Base-by-base conservation (phyloP, 2,888 invertebrate genomes). In the Tanypteryx hageni region DNA sequence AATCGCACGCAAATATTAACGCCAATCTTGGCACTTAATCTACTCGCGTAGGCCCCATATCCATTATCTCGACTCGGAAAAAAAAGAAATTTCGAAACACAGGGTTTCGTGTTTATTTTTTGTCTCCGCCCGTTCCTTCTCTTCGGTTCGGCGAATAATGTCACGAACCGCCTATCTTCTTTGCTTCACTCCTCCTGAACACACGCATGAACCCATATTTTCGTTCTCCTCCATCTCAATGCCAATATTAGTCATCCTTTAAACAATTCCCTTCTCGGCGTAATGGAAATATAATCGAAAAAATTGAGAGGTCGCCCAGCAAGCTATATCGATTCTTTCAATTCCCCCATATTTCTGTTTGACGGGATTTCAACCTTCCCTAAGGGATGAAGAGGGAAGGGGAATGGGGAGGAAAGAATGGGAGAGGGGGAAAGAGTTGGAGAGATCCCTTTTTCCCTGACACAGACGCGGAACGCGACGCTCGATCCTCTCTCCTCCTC, bases 231-330 rank as follows among this genome's bases (percentile, higher is more conserved):
- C 31, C 0, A 27, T 44, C 61, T 10, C 61, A 61, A 61, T 61
- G 16, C 64, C 89, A n/a, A 44, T 13, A 64, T 44, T 64, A 56
- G 31, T 89, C 89, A 89, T 89, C 13, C 89, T 89, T n/a, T 14
- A 18, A 61, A 18, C n/a, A 44, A 44, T 64, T 89, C 44, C 18
- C 44, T 84, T n/a, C 84, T 18, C 86, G 44, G 59, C 31, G 61
- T 89, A 89, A 89, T 89, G 89, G 64, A 89, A 89, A 89, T 89
- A 89, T 68, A 89, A 89, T 89, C 64, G 89, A 68, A 89, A 89
- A 64, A 89, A 89, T 89, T 89, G 64, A 89, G 89, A 89, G 89
- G 89, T 18, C 31, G 31, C 89, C 27, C 59, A 8, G 13, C 9
- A 18, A 56, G 57, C n/a, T 57, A 9, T 3, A 7, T 82, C 57